Conservation (phyloP, 2,888 invertebrate species). For the Lapara coniferarum region DNA sequence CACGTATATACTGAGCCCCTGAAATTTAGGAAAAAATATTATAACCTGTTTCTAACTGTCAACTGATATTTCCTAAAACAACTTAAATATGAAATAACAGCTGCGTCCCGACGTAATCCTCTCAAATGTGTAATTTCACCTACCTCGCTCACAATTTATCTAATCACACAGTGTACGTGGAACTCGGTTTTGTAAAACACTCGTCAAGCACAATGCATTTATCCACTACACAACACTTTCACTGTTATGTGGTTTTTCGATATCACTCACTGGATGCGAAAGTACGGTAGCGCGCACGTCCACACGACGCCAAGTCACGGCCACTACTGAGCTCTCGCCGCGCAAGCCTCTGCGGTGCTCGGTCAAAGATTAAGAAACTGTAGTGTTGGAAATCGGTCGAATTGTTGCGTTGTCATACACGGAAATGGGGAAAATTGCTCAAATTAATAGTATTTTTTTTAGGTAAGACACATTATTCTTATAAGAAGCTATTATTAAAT, state of each 20-base stretch:
- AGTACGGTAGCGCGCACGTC: slow-evolving; percentile 51
- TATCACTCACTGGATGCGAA: slow-evolving; percentile 64
- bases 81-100: slow-evolving; percentile 11
- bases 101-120: not conserved
- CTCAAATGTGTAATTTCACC: slow-evolving; percentile 32
- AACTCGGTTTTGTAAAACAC: slow-evolving; percentile 53
- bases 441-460: not conserved
- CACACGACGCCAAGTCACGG: slow-evolving; percentile 59
- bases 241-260: slow-evolving; percentile 51
- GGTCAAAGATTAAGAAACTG: slow-evolving; percentile 57
- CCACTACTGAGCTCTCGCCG: slow-evolving; percentile 64
- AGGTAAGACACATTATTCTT: not conserved
- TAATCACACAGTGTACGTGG: slow-evolving; percentile 42
- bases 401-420: slow-evolving; percentile 12
- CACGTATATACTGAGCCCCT: not conserved
- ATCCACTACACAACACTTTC: slow-evolving; percentile 54
- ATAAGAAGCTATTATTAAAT: not conserved
- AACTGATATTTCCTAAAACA: slow-evolving; percentile 3
- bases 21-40: not conserved
- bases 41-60: not conserved
- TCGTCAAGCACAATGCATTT: slow-evolving; percentile 58
- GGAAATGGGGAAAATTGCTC: not conserved
- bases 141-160: slow-evolving; percentile 48
- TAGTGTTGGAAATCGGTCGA: slow-evolving; percentile 17
- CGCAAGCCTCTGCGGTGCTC: slow-evolving; percentile 69